Evolutionary conservation across 2,888 invertebrate species (phyloP).

Genomic region (Formica aserva): DNA sequence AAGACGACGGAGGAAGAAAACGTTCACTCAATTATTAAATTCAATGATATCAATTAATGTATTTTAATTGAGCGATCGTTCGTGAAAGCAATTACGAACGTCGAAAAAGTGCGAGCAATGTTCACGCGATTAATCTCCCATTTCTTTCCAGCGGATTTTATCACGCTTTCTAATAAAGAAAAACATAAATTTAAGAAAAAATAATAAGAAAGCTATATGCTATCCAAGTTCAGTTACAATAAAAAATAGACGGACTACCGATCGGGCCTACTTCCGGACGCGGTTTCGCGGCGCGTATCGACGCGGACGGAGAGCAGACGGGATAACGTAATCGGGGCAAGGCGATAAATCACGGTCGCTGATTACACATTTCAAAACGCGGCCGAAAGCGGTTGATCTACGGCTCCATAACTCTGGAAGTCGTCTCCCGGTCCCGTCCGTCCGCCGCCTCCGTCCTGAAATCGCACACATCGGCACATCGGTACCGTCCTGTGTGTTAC

Average conservation of each 20-base stretch:
- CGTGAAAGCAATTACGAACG: neutral
- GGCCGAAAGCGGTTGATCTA: conserved; percentile 82
- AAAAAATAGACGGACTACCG: conserved; percentile 26
- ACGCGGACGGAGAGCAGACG: conserved; percentile 60
- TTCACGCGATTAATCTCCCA: neutral
- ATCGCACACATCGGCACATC: conserved; percentile 14
- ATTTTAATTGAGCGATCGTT: neutral
- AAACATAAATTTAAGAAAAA: neutral
- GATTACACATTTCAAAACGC: conserved; percentile 84
- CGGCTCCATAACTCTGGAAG: conserved; percentile 79
- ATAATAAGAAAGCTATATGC: no score
- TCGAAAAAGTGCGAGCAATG: neutral
- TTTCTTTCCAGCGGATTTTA: neutral
- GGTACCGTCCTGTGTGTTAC: neutral
- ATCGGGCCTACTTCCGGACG: conserved; percentile 44
- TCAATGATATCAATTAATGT: neutral
- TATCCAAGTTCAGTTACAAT: neutral
- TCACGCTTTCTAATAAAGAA: neutral
- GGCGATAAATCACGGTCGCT: conserved; percentile 82
- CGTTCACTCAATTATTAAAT: neutral
- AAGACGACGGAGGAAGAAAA: neutral
- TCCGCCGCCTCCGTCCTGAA: neutral
- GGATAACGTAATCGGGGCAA: conserved; percentile 77
- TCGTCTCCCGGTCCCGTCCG: conserved; percentile 25
- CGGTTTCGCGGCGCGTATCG: conserved; percentile 63